These are phyloP conservation scores for Rutilus rutilus DNA, from an alignment of 2,113 vertebrate species.

Conservation along the genomic window DNA sequence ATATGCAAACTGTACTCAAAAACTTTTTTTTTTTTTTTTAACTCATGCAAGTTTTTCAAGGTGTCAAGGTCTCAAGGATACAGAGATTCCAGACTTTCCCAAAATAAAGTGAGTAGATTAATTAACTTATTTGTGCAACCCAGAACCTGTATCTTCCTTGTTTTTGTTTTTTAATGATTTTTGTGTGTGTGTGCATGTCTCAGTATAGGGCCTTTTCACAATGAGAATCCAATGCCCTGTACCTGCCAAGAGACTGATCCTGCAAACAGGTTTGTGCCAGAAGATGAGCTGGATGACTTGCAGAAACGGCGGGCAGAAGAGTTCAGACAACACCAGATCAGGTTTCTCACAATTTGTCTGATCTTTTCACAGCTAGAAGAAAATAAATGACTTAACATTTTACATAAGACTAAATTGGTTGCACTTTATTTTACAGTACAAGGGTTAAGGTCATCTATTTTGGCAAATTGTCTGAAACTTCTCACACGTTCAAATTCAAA, in stretches of 20 bases:
- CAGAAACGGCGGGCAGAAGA: conserved; percentile 49
- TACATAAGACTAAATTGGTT: too few species aligned
- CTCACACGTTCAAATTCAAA: too few species aligned
- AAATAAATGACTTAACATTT: too few species aligned
- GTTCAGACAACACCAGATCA: conserved; percentile 51
- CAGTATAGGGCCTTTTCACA: neutral
- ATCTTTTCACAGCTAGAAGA: neutral
- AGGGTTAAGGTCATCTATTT: too few species aligned
- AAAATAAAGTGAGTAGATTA: neutral
- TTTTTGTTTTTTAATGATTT: neutral
- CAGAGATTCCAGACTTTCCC: neutral
- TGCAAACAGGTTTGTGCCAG: neutral
- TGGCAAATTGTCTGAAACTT: too few species aligned
- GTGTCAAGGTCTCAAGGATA: neutral
- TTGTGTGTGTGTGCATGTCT: neutral
- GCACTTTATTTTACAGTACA: too few species aligned
- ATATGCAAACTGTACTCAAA: neutral
- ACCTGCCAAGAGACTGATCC: neutral
- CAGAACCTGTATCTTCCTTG: neutral
- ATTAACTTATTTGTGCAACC: neutral
- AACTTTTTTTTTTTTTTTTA: rapidly evolving
- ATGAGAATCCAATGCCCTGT: neutral
- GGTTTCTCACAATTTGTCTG: conserved; percentile 18
- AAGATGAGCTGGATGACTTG: neutral
- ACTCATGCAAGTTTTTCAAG: neutral